Evolutionary conservation across 64 coral and sea anemone genomes (phyloP), one percentile per base, ranked within the genome.

Genomic region (Montipora capricornis): DNA sequence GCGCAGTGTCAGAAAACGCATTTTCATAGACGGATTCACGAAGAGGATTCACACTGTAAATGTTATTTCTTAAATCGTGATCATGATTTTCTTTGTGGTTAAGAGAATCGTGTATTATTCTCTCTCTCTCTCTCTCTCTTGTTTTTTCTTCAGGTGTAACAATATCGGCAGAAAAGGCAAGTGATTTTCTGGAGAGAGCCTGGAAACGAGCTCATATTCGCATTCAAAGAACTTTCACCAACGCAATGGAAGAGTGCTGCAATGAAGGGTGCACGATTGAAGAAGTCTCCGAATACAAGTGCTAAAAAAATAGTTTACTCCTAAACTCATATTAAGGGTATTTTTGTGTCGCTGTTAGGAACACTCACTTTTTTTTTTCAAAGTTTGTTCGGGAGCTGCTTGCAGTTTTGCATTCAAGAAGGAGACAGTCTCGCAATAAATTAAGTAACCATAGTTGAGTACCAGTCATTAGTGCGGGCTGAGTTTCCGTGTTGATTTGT

Each of bases 221-320:
- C 1, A 84, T 8, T 61, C 15, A 16, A 68, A 46, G 82, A 71
- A 49, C 82, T 49, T 9, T 3, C 0, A 50, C 46, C 5, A 50
- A 86, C 67, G 82, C 62, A 11, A 16, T 49, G 16, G 82, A 86
- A 22, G 82, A 86, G n/a, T 86, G 82, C 8, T 86, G 82, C 22
- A 10, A 49, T 0, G 82, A 86, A 71, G 66, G 66, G 4, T 86
- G 82, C 62, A 50, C 82, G 6, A 1, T 24, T n/a, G 82, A 86
- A 86, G 82, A 86, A 86, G 19, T 86, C 4, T 17, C 64, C n/a
- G 82, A 86, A 86, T 86, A 86, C 71, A 0, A 0, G 6, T 86
- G 82, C n/a, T 70, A 86, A 68, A 84, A n/a, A 68, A 66, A 12
- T 14, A 29, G 11, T 14, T 37, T 47, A 78, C 11, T 78, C 29